Conservation (phyloP, 2,888 invertebrate species). For the Apotomis capreana region DNA sequence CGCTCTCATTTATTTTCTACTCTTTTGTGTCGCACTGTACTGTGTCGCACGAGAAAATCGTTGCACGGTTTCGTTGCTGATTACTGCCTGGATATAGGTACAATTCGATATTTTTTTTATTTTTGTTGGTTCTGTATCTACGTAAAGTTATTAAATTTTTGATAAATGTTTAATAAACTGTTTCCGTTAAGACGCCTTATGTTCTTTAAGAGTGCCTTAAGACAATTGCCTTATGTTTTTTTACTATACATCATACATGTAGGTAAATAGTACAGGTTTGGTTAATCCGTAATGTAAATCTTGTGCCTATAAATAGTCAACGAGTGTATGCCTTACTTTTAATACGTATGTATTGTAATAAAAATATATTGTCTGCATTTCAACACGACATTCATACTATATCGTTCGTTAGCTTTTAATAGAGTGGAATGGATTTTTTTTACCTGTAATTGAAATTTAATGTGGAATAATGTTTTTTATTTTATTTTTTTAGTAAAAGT, state of each 20-base stretch:
- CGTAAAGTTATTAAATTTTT: conserved; percentile 8
- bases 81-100: too few relatives aligned
- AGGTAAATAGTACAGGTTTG: conserved; percentile 21
- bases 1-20: too few relatives aligned
- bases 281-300: conserved; percentile 42
- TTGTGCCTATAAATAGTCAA: conserved; percentile 56
- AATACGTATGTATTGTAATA: conserved; percentile 28
- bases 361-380: conserved; percentile 36
- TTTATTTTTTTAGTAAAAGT: conserved; percentile 31
- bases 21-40: too few relatives aligned
- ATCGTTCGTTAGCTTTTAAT: conserved; percentile 34
- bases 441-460: conserved; percentile 27
- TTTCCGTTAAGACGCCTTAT: not conserved
- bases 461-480: conserved; percentile 27
- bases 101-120: not conserved
- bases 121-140: not conserved
- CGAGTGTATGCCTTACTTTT: conserved; percentile 57
- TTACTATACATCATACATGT: conserved; percentile 2
- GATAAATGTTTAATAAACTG: conserved; percentile 13
- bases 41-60: too few relatives aligned
- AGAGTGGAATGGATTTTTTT: conserved; percentile 25
- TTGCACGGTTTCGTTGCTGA: too few relatives aligned
- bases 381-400: not conserved
- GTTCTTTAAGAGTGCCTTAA: conserved; percentile 48
- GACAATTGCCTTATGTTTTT: conserved; percentile 42